Evolutionary conservation across 2,113 vertebrate species (phyloP), one percentile per base, ranked within the genome.

Genomic region (Gambusia holbrooki): DNA sequence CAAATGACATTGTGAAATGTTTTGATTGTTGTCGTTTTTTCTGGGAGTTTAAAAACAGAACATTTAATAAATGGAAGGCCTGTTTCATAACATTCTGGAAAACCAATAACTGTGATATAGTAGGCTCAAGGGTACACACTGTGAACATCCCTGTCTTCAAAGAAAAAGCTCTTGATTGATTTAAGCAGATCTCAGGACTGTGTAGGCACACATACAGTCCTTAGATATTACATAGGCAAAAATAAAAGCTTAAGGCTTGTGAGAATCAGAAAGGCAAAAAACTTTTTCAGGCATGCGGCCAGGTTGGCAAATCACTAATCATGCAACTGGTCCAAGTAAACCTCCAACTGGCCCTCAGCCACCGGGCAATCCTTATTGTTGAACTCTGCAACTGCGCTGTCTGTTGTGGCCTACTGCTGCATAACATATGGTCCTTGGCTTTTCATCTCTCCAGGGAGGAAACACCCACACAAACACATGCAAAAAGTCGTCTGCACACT

Each of bases 371-470:
- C 66, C 73, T 84, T 73, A 87, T 62, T 80, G 79, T 81, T 90
- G 78, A 88, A 85, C 76, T 80, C 72, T 2, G 15, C 66, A 79
- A 77, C 79, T 66, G 81, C 45, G 66, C 75, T 83, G 80, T 88
- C 74, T 89, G 88, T 79, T 89, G 87, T 83, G 86, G 83, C 86
- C 87, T 76, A 87, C 86, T 91, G 85, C 89, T 90, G 85, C 80
- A 88, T 58, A 88, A 74, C 91, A 91, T 90, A 91, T 92, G 91
- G 87, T 87, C 79, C 78, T 37, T 19, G 64, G 78, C 85, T 87
- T 89, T 89, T 92, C 73, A 92, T 92, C 92, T 90, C 84, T 77
- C 76, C 74, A 64, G 79, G 86, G 89, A 90, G 77, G 72, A 89
- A 89, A 87, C 89, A 87, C 87, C 87, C 87, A 89, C 89, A 80